These are phyloP conservation scores for Sarotherodon lohbergeri DNA, from an alignment of 2,113 vertebrate species.

Conservation along the genomic window DNA sequence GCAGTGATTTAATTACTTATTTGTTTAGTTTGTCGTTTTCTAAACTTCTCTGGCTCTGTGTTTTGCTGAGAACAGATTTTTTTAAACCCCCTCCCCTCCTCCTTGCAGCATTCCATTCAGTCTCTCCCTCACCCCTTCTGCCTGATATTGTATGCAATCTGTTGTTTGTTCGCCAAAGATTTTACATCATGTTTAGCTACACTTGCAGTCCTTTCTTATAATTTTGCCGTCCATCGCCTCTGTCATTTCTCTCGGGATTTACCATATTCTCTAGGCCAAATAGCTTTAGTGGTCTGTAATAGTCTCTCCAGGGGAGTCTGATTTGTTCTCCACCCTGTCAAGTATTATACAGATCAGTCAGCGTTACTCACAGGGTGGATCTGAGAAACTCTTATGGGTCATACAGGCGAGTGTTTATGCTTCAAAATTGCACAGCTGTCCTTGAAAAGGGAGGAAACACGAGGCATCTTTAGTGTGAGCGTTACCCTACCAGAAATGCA, in stretches of 20 bases:
- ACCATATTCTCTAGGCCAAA: slow-evolving; percentile 11
- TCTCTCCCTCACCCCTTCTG: background rate
- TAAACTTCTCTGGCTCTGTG: slow-evolving; percentile 37
- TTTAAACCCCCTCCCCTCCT: slow-evolving; percentile 47
- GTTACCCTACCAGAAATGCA: background rate
- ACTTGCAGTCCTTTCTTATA: slow-evolving; percentile 1
- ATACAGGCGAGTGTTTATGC: background rate
- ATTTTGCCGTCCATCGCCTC: background rate
- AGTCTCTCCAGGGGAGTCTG: slow-evolving; percentile 44
- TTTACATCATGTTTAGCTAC: background rate
- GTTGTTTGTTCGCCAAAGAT: background rate
- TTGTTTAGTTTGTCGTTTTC: slow-evolving; percentile 64
- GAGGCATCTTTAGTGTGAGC: background rate
- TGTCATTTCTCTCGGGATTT: slow-evolving; percentile 24
- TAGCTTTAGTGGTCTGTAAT: slow-evolving; percentile 46
- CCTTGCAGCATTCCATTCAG: slow-evolving; percentile 50
- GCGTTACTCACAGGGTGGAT: slow-evolving; percentile 31
- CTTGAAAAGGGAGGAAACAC: background rate
- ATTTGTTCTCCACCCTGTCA: slow-evolving; percentile 43
- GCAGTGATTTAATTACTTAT: slow-evolving; percentile 62
- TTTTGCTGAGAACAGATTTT: slow-evolving; percentile 52
- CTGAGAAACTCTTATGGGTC: background rate
- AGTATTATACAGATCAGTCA: slow-evolving; percentile 29
- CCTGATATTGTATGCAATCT: slow-evolving; percentile 5
- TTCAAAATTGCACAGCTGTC: background rate